Base-by-base conservation (phyloP, 2,797 vertebrate species). In the Carapus acus region DNA sequence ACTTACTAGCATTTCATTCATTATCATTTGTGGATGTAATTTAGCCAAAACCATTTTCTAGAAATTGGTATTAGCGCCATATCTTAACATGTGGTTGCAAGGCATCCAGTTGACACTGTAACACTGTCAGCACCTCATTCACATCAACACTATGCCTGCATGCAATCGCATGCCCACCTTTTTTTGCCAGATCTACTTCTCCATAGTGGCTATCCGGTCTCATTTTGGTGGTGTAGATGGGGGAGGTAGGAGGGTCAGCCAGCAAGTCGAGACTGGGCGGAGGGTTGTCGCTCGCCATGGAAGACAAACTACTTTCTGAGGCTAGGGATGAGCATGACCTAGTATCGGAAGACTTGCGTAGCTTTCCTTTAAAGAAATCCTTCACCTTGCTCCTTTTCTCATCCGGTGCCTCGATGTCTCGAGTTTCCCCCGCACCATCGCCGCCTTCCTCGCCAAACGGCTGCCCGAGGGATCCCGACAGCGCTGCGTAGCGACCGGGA, bases 311-410 rank as follows among this genome's bases (percentile, higher is more conserved):
- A 76, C 91, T 94, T 74, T 96, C 94, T 0, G 96, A 99, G 1
- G 92, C 92, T 79, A 98, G 79, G 0, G 94, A 98, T 0, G 93
- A 92, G 79, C 85, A 96, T 15, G 94, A 99, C 42, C 87, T 90
- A 0, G 90, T 94, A 70, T 97, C 86, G 0, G 94, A 93, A 0
- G 90, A 92, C 77, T 91, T 93, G 22, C 89, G 85, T 43, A 98
- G 83, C 49, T 85, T 92, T 50, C 82, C 88, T 62, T 89, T 92
- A 79, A 98, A 96, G 78, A 96, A 94, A 34, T 92, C 91, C 61
- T 92, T 96, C 64, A 91, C 68, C 69, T 93, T 96, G 79, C 88
- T 91, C 77, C 86, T 91, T 81, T 88, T 92, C 74, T 89, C 88
- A 36, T 87, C 85, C 0, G 76, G 69, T 0, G 60, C 16, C 55